phyloP scores from a whole-genome alignment of 2,797 vertebrate species.

The Melanotaenia parkinsoni region DNA sequence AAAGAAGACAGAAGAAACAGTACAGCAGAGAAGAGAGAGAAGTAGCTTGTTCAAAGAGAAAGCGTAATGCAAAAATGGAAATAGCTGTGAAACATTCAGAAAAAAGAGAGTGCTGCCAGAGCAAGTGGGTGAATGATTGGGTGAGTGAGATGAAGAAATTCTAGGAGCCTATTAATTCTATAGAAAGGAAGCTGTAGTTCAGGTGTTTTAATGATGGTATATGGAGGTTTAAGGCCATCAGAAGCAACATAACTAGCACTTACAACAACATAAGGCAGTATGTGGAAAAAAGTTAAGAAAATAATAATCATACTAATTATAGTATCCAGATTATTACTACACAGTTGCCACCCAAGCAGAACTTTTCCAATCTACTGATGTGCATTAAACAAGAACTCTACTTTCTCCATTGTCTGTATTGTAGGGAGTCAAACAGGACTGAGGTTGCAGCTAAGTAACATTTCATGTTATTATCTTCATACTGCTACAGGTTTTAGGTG shows the following conservation, averaged over 20 bases:
- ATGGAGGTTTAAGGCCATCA: constrained; percentile 63
- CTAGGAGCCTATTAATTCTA: constrained; percentile 22
- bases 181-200: constrained; percentile 15
- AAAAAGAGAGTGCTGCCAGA: constrained; percentile 12
- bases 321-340: constrained; percentile 48
- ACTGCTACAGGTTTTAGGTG: not conserved
- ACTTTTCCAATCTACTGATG: constrained; percentile 29
- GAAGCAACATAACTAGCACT: constrained; percentile 72
- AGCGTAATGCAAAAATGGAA: constrained; percentile 33
- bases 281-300: constrained; percentile 6
- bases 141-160: constrained; percentile 37
- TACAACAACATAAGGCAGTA: constrained; percentile 46
- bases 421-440: constrained; percentile 8
- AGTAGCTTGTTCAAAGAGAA: constrained; percentile 31
- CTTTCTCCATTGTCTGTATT: not conserved
- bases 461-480: constrained; percentile 18
- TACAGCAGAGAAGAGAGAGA: constrained; percentile 12
- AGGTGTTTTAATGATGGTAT: constrained; percentile 63
- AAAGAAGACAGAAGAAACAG: constrained; percentile 37
- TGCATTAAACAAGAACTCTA: constrained; percentile 16
- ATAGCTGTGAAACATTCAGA: constrained; percentile 45
- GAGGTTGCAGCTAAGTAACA: constrained; percentile 18
- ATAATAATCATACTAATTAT: constrained; percentile 44
- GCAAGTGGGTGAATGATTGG: constrained; percentile 10
- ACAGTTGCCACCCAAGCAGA: constrained; percentile 16